phyloP scores from a whole-genome alignment of 2,797 vertebrate genomes.

The Chelidonichthys spinosus region DNA sequence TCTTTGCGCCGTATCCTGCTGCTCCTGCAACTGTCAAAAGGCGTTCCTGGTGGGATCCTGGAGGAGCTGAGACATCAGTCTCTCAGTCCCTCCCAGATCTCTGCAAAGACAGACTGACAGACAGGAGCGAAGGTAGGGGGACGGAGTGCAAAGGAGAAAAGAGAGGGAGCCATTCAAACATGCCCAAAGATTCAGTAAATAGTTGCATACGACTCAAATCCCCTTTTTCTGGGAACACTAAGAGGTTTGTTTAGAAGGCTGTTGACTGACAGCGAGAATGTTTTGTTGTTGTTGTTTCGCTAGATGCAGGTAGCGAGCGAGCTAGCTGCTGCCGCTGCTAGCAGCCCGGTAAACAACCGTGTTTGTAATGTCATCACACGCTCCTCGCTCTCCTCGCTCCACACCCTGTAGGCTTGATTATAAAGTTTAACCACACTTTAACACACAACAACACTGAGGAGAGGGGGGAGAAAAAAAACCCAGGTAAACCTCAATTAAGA shows the following conservation, averaged over 20 bases:
- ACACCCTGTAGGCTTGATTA: conserved; percentile 83
- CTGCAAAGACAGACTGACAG: conserved; percentile 82
- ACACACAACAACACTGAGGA: conserved; percentile 70
- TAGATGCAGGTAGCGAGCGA: conserved; percentile 54
- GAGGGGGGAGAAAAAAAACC: conserved; percentile 23
- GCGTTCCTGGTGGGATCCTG: conserved; percentile 83
- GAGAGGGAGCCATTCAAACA: conserved; percentile 74
- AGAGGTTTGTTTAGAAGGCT: conserved; percentile 69
- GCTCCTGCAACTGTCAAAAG: conserved; percentile 87
- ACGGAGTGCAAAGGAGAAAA: conserved; percentile 60
- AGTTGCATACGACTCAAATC: conserved; percentile 72
- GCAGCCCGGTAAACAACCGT: conserved; percentile 73
- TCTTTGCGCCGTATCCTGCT: conserved; percentile 84
- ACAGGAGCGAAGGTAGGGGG: conserved; percentile 64
- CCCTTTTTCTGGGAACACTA: conserved; percentile 65
- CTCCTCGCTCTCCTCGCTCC: conserved; percentile 49
- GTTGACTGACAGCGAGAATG: conserved; percentile 76
- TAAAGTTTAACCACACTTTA: conserved; percentile 81
- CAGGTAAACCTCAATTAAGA: conserved; percentile 85
- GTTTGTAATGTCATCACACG: conserved; percentile 80
- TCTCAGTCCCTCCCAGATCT: conserved; percentile 80
- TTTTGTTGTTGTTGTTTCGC: conserved; percentile 76
- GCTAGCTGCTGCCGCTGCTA: conserved; percentile 50
- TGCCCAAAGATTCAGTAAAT: conserved; percentile 77
- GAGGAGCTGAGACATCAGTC: conserved; percentile 86